Evolutionary conservation across 2,888 invertebrate species (phyloP).

Genomic region (Dryobotodes eremita): DNA sequence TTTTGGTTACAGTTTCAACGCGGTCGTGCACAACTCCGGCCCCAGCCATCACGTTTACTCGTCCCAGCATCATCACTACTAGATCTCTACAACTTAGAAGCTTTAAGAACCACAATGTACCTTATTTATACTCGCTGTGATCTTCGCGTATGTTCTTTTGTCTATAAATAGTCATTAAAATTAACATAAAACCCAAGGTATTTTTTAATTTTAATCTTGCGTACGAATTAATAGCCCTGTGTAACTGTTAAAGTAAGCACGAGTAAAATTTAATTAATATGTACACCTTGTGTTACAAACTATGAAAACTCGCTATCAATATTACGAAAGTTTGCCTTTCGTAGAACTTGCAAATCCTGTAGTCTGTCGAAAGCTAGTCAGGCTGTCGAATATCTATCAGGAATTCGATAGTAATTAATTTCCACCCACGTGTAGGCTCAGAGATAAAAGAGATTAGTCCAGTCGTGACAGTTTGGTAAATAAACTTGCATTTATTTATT

Average conservation of each 20-base stretch:
- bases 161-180: conserved; percentile 74
- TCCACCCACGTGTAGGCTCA: conserved; percentile 38
- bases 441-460: conserved; percentile 42
- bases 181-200: conserved; percentile 52
- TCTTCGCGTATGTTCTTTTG: conserved; percentile 75
- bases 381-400: conserved; percentile 69
- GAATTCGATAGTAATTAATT: conserved; percentile 60
- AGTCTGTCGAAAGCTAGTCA: conserved; percentile 67
- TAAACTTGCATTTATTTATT: conserved; percentile 19
- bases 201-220: conserved; percentile 24
- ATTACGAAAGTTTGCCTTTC: conserved; percentile 63
- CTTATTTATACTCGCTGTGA: conserved; percentile 83
- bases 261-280: conserved; percentile 38
- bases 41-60: conserved; percentile 87
- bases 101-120: conserved; percentile 72
- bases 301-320: conserved; percentile 56
- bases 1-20: conserved; percentile 86
- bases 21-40: conserved; percentile 88
- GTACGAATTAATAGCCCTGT: background rate
- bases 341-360: conserved; percentile 57
- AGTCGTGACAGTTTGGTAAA: conserved; percentile 24
- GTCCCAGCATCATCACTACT: conserved; percentile 85
- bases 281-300: conserved; percentile 45
- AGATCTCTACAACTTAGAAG: conserved; percentile 67
- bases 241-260: conserved; percentile 7